Evolutionary conservation across 2,113 vertebrate species (phyloP).

Genomic region (Mormyrus lacerda): DNA sequence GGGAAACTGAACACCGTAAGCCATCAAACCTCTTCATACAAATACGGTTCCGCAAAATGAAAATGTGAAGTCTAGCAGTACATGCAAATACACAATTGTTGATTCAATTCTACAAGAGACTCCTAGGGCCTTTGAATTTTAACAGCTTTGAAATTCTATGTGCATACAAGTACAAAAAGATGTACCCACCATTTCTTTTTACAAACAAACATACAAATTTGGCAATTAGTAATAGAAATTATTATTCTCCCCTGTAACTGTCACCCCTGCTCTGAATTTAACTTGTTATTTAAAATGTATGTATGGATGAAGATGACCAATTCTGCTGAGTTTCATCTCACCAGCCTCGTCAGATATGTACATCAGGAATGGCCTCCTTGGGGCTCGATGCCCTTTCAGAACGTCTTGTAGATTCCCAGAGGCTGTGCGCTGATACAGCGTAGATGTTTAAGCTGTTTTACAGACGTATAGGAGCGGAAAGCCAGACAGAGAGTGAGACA

Average conservation of each 20-base stretch:
- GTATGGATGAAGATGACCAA: neutral
- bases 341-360: neutral
- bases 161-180: neutral
- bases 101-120: neutral
- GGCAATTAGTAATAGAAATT: neutral
- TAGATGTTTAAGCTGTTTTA: neutral
- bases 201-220: neutral
- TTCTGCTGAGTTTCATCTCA: neutral
- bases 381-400: neutral
- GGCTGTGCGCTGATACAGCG: neutral
- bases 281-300: neutral
- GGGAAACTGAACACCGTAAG: neutral
- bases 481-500: neutral
- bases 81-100: neutral
- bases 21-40: neutral
- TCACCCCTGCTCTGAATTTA: neutral
- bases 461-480: neutral
- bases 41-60: neutral
- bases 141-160: neutral
- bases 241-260: neutral
- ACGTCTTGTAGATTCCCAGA: neutral
- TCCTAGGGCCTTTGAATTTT: neutral
- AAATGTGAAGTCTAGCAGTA: neutral
- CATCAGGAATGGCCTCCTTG: neutral
- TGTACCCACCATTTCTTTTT: neutral